Evolutionary conservation across 2,888 invertebrate genomes (phyloP).

Genomic region (Epistrophe eligans): DNA sequence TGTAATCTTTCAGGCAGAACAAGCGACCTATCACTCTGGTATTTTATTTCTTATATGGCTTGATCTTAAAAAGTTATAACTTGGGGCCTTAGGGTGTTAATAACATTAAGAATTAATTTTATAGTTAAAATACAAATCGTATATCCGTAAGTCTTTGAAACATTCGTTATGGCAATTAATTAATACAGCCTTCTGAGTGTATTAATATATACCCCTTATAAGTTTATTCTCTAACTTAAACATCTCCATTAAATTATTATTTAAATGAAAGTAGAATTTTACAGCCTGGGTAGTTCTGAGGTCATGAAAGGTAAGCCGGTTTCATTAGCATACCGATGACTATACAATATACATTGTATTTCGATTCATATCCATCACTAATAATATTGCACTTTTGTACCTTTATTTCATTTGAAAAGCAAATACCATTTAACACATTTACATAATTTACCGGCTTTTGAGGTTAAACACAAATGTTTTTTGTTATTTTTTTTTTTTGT

Average conservation of each 20-base stretch:
- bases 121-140: no score
- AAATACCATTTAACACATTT: constrained; percentile 53
- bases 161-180: neutral
- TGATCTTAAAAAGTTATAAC: no score
- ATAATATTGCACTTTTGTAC: constrained; percentile 20
- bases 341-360: neutral
- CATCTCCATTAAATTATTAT: neutral
- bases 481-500: neutral
- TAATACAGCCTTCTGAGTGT: neutral
- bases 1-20: no score
- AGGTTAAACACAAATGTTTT: neutral
- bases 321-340: constrained; percentile 2
- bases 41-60: no score
- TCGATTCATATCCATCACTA: constrained; percentile 9
- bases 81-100: no score
- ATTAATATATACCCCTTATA: neutral
- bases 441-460: constrained; percentile 60
- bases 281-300: neutral
- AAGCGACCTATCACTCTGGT: no score
- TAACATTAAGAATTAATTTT: no score
- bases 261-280: constrained; percentile 7
- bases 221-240: neutral
- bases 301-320: constrained; percentile 19
- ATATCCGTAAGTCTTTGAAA: neutral
- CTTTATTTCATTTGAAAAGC: constrained; percentile 63